A percentile compares a stretch with the other conserved stretches of the same genome.
These are phyloP conservation scores for Prochilodus magdalenae DNA, from an alignment of 2,113 vertebrate genomes.

Conservation along the genomic window DNA sequence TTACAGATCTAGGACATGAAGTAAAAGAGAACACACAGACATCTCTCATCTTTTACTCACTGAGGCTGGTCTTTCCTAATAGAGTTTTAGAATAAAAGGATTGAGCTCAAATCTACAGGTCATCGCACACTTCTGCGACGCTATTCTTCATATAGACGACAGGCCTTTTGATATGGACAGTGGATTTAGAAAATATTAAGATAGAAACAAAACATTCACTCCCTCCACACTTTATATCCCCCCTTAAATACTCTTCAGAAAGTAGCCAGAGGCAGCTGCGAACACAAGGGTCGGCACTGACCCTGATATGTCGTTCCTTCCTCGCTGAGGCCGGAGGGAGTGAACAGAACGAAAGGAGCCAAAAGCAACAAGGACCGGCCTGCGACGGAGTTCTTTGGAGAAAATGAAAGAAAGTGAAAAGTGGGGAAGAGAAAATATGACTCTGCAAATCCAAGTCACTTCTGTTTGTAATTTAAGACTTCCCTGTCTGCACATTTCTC, in stretches of 20 bases:
- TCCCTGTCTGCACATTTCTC: constrained; percentile 52
- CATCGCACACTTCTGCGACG: background rate
- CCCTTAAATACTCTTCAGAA: background rate
- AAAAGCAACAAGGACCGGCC: constrained; percentile 32
- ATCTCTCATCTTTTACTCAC: background rate
- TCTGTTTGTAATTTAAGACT: constrained; percentile 67
- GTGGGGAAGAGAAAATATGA: constrained; percentile 54
- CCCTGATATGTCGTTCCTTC: background rate
- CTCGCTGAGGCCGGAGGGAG: constrained; percentile 33
- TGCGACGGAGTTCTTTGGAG: constrained; percentile 28
- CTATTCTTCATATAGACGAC: too few species aligned
- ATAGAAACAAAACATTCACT: background rate
- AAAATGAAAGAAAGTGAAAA: constrained; percentile 20
- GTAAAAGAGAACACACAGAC: background rate
- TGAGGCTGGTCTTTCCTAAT: background rate
- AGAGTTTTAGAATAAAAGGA: background rate
- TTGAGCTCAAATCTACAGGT: background rate
- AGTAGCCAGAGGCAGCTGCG: background rate
- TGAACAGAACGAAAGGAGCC: constrained; percentile 29
- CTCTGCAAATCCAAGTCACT: constrained; percentile 53
- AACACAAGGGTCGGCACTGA: background rate
- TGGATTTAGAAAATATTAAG: background rate
- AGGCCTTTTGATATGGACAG: background rate
- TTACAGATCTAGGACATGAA: background rate
- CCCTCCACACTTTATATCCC: background rate